phyloP scores from a whole-genome alignment of 2,888 invertebrate species.

The Drosophila cyrtoloma region DNA sequence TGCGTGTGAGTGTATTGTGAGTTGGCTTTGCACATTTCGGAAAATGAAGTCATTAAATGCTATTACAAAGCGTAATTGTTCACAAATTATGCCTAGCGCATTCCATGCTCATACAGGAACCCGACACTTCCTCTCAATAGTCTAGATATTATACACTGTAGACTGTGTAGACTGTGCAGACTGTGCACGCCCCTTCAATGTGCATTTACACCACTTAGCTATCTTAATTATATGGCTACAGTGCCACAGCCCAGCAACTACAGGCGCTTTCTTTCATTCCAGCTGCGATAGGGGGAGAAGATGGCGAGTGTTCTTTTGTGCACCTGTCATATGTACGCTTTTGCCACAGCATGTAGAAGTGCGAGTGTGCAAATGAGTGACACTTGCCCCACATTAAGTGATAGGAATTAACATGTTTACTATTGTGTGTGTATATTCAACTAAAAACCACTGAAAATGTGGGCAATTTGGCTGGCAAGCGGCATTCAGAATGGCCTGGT shows the following conservation, averaged over 20 bases:
- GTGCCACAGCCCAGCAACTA: conserved; percentile 30
- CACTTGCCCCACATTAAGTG: conserved; percentile 53
- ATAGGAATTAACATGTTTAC: conserved; percentile 59
- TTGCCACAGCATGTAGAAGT: conserved; percentile 13
- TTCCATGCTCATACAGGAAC: conserved; percentile 40
- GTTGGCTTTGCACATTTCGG: conserved; percentile 45
- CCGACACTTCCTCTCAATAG: conserved; percentile 50
- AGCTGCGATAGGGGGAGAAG: not conserved
- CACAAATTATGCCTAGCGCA: conserved; percentile 72
- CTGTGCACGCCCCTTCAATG: conserved; percentile 48
- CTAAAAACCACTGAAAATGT: conserved; percentile 26
- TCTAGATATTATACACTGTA: conserved; percentile 28
- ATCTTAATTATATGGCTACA: conserved; percentile 69
- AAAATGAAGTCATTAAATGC: conserved; percentile 79
- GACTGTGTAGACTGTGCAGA: conserved; percentile 12
- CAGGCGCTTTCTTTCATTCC: conserved; percentile 20
- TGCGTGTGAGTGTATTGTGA: not conserved
- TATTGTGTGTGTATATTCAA: not conserved
- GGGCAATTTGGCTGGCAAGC: conserved; percentile 55
- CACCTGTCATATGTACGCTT: conserved; percentile 64
- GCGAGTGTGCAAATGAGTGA: conserved; percentile 60
- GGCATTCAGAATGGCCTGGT: conserved; percentile 43
- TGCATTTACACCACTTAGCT: conserved; percentile 74
- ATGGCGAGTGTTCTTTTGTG: conserved; percentile 44
- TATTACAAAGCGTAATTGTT: conserved; percentile 81